phyloP scores from a whole-genome alignment of 1,140 invertebrate genomes.

The Nomia melanderi region DNA sequence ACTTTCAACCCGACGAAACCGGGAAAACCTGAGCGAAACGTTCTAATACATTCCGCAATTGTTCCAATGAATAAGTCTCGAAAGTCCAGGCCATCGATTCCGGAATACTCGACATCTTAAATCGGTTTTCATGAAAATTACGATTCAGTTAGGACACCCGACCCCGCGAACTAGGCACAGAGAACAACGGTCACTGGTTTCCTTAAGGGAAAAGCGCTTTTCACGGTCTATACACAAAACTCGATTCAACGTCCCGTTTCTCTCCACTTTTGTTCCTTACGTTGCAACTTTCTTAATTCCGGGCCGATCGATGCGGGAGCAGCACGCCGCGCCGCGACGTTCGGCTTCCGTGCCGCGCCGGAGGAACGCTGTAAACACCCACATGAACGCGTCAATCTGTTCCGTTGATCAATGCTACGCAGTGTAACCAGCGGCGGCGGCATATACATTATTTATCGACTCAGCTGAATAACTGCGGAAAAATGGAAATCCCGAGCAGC shows the following conservation, averaged over 20 bases:
- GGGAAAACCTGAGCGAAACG: background rate
- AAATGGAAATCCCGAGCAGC: constrained; percentile 43
- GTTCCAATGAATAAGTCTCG: background rate
- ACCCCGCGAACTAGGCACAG: background rate
- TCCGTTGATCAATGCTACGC: constrained; percentile 21
- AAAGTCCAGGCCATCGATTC: background rate
- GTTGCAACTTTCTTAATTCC: constrained; percentile 20
- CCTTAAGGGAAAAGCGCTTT: background rate
- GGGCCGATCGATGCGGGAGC: constrained; percentile 24
- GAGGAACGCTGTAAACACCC: background rate
- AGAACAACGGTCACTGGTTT: background rate
- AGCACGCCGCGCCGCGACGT: too few species aligned
- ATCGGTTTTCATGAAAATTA: background rate
- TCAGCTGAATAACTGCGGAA: constrained; percentile 28
- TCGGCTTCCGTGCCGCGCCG: background rate
- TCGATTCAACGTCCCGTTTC: background rate
- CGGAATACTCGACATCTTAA: background rate
- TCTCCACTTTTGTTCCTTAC: background rate
- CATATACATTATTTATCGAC: constrained; percentile 34
- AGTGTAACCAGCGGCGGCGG: background rate
- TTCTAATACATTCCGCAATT: background rate
- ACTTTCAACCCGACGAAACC: background rate
- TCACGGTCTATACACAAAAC: background rate
- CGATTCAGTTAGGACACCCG: background rate
- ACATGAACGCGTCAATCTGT: constrained; percentile 15